Conservation (phyloP, 2,113 vertebrate species). For the Prionailurus bengalensis region DNA sequence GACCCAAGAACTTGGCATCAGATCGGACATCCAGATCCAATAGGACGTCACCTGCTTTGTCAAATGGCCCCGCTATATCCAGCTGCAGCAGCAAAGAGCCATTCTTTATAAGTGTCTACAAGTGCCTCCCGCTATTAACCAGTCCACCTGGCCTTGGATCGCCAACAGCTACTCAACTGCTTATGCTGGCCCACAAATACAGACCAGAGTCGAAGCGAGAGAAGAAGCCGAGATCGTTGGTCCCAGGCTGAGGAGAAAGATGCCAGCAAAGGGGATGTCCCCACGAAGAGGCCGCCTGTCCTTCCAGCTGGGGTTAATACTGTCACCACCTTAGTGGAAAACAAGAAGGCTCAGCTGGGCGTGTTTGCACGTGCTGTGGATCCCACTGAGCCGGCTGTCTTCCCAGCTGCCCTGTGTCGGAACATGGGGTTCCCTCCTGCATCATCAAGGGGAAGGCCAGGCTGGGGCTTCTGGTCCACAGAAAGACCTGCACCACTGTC, state of each 20-base stretch:
- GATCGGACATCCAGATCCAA: neutral
- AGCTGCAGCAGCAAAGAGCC: neutral
- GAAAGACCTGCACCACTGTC: neutral
- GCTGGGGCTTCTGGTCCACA: neutral
- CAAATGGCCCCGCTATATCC: neutral
- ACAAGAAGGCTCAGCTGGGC: neutral
- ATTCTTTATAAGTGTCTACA: neutral
- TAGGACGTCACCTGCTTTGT: neutral
- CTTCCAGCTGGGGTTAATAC: neutral
- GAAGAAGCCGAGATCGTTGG: neutral
- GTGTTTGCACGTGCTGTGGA: neutral
- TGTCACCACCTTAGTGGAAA: neutral
- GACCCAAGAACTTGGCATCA: neutral
- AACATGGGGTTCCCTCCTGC: neutral
- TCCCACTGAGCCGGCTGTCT: neutral
- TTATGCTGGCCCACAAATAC: neutral
- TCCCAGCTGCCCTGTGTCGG: rapidly evolving
- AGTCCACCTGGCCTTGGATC: neutral
- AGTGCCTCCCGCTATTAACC: neutral
- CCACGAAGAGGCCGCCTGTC: neutral
- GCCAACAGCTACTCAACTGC: neutral
- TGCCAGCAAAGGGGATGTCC: neutral
- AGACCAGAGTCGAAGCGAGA: neutral
- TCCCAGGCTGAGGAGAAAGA: neutral
- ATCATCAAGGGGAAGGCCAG: neutral